Conservation (phyloP, 2,888 invertebrate genomes). For the Hyposoter didymator region DNA sequence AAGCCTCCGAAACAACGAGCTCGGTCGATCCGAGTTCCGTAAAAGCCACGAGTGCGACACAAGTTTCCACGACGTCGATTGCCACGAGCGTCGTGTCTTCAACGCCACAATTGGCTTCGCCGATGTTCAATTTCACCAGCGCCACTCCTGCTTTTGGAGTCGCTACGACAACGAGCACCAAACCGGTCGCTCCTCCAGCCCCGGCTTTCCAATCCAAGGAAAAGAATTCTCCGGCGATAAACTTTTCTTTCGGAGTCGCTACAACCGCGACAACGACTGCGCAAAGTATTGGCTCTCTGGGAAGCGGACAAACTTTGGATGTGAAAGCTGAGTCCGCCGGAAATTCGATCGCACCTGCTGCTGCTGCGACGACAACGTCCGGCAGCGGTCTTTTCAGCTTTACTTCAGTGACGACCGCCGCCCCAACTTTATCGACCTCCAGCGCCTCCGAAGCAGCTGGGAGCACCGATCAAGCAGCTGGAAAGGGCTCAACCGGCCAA, state of each 20-base stretch:
- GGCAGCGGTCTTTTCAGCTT: constrained; percentile 4
- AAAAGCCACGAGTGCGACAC: background rate
- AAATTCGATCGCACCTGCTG: background rate
- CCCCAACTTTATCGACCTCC: background rate
- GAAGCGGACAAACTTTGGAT: background rate
- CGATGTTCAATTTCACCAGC: constrained; percentile 21
- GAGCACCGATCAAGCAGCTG: background rate
- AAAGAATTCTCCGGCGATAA: constrained; percentile 1
- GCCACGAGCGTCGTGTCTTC: background rate
- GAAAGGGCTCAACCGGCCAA: background rate
- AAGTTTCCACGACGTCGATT: constrained; percentile 5
- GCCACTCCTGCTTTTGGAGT: constrained; percentile 7
- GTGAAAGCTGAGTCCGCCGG: background rate
- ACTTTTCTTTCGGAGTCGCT: constrained; percentile 60
- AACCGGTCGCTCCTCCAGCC: background rate
- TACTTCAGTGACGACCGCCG: background rate
- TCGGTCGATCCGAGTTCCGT: constrained; percentile 26
- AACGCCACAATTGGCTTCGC: constrained; percentile 39
- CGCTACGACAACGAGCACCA: constrained; percentile 5
- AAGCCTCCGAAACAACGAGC: constrained; percentile 18
- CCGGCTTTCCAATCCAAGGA: constrained; percentile 18
- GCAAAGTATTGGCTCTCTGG: constrained; percentile 1
- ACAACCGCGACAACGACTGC: constrained; percentile 20
- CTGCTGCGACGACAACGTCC: background rate
- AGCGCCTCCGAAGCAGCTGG: background rate